Evolutionary conservation across 2,888 invertebrate genomes (phyloP).

Genomic region (Heliconius sara): DNA sequence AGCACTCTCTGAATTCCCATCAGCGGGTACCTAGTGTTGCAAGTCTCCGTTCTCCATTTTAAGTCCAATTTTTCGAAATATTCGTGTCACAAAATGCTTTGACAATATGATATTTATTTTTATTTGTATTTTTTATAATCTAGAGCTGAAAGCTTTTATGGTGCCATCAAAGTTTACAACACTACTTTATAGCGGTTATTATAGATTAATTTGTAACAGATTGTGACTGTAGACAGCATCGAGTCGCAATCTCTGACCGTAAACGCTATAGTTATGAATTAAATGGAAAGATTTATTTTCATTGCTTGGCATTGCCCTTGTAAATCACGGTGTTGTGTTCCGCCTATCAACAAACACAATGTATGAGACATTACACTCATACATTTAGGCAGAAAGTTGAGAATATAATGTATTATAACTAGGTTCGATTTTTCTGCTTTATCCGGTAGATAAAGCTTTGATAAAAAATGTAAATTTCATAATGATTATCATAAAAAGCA

Average conservation of each 20-base stretch:
- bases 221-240: neutral
- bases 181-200: constrained; percentile 19
- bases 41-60: neutral
- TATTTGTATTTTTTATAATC: constrained; percentile 11
- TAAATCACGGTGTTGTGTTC: neutral
- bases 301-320: neutral
- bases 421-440: no score
- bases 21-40: neutral
- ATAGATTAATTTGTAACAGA: constrained; percentile 21
- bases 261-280: neutral
- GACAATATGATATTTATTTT: neutral
- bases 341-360: neutral
- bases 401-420: no score
- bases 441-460: no score
- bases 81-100: neutral
- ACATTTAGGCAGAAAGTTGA: no score
- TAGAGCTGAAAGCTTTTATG: constrained; percentile 28
- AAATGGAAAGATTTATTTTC: neutral
- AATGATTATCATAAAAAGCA: no score
- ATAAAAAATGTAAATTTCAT: no score
- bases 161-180: constrained; percentile 17
- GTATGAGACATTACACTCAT: no score
- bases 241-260: neutral
- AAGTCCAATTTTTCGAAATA: neutral
- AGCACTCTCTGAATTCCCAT: neutral